These are phyloP conservation scores for Hippocampus zosterae DNA, from an alignment of 2,113 vertebrate species.

Conservation along the genomic window DNA sequence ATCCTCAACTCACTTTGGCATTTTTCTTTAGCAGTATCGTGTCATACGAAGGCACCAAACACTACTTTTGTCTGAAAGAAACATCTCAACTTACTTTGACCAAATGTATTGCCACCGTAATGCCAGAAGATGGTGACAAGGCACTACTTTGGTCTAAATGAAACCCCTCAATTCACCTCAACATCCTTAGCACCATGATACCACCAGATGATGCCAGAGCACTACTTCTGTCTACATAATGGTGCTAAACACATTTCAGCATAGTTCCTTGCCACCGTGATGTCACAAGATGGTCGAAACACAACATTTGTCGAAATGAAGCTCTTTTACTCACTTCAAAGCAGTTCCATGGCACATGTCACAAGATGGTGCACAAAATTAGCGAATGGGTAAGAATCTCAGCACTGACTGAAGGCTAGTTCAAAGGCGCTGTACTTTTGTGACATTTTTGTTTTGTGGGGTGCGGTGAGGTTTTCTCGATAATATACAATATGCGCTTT, in stretches of 20 bases:
- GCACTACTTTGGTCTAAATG: too few species aligned
- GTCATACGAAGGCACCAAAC: background rate
- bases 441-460: background rate
- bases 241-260: background rate
- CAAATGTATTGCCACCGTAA: too few species aligned
- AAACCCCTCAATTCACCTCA: too few species aligned
- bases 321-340: background rate
- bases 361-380: background rate
- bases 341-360: background rate
- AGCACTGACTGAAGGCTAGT: background rate
- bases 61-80: background rate
- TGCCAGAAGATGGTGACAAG: too few species aligned
- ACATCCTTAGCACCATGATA: too few species aligned
- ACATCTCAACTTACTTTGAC: too few species aligned
- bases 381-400: background rate
- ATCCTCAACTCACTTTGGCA: background rate
- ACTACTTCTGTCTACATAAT: background rate
- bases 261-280: background rate
- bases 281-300: background rate
- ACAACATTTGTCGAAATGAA: background rate
- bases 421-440: background rate
- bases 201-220: too few species aligned
- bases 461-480: background rate
- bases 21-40: background rate
- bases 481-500: background rate